A percentile compares a stretch with the other conserved stretches of the same genome.
phyloP scores from a whole-genome alignment of 2,113 vertebrate genomes.

The Prionailurus bengalensis region DNA sequence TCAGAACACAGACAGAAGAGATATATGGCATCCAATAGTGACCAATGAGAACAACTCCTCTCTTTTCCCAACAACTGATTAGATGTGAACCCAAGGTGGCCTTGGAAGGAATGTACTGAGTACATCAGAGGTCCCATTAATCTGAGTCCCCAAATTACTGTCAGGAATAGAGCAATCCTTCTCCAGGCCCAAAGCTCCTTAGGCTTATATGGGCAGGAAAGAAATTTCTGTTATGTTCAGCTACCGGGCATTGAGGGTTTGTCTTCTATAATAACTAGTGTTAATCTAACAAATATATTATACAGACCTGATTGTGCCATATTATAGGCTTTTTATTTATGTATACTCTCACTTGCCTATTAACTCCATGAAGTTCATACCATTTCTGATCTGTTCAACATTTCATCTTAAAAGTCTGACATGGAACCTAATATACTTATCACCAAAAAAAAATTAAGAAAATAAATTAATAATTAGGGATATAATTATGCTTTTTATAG shows the following conservation, averaged over 20 bases:
- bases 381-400: neutral
- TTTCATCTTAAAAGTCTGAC: neutral
- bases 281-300: neutral
- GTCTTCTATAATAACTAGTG: neutral
- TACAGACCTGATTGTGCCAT: neutral
- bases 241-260: neutral
- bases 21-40: neutral
- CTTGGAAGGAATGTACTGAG: neutral
- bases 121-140: neutral
- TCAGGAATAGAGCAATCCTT: neutral
- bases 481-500: slow-evolving; percentile 34
- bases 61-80: neutral
- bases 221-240: neutral
- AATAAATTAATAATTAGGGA: slow-evolving; percentile 28
- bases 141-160: neutral
- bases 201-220: neutral
- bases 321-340: neutral
- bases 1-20: neutral
- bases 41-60: neutral
- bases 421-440: neutral
- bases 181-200: neutral
- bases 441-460: neutral
- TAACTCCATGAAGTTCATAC: neutral
- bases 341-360: neutral
- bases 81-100: neutral